Evolutionary conservation across 2,797 vertebrate genomes (phyloP), one percentile per base, ranked within the genome.

Genomic region (Acipenser ruthenus): DNA sequence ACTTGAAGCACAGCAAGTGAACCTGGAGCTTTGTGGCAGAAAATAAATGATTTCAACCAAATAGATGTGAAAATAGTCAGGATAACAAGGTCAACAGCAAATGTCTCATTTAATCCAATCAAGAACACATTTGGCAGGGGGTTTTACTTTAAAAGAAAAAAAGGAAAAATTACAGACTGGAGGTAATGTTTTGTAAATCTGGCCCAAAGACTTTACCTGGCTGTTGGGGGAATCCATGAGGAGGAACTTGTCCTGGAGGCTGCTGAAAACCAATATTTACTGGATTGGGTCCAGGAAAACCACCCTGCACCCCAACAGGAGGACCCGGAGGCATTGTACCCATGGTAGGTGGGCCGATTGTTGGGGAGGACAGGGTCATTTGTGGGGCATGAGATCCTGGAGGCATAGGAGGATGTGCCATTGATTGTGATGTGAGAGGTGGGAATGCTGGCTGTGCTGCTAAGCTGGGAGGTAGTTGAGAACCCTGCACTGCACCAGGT

Each of bases 211-310:
- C 37, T 37, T 37, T 37, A 89, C 89, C 88, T 83, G 72, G 67
- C 75, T 86, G 89, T 66, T 84, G 87, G 67, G 83, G 82, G 71
- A 86, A 89, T 58, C 86, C 87, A 65, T 73, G 49, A 50, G 79
- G 80, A 78, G 75, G 74, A 52, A 55, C 64, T 69, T 87, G 85
- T 69, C 87, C 90, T 1, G 84, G 77, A 37, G 85, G 82, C 0
- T 89, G 90, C 68, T 88, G 92, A 69, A 92, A 87, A 68, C 84
- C 88, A 55, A 85, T 77, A 12, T 78, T 81, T 0, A 85, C 80
- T 63, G 85, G 70, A 10, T 79, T 77, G 49, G 87, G 74, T 1
- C 88, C 91, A 60, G 88, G 65, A 23, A 88, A 84, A 15, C 86
- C 87, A 50, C 85, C 87, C 55, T 84, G 81, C 69, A 86, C 80